Conservation (phyloP, 2,797 vertebrate species). For the Characodon lateralis region DNA sequence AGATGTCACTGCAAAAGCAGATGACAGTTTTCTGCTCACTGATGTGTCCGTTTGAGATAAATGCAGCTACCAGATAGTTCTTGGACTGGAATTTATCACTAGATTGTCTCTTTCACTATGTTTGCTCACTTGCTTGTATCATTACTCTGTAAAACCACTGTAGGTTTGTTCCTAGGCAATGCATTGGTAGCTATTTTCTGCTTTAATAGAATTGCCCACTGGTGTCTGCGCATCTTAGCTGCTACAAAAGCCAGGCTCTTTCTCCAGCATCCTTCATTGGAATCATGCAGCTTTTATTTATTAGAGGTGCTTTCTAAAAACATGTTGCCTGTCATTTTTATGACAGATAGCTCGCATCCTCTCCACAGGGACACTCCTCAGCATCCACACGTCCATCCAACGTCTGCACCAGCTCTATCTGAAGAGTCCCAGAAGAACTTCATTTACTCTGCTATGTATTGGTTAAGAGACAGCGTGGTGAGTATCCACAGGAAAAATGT, state of each 20-base stretch:
- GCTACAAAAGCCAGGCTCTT: slow-evolving; percentile 1
- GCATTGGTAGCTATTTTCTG: slow-evolving; percentile 15
- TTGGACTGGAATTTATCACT: slow-evolving; percentile 12
- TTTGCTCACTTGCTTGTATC: slow-evolving; percentile 1
- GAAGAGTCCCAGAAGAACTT: slow-evolving; percentile 26
- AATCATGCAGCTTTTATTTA: slow-evolving; percentile 15
- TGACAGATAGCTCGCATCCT: slow-evolving; percentile 19
- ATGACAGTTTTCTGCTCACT: slow-evolving; percentile 14
- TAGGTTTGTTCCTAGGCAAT: slow-evolving; percentile 7
- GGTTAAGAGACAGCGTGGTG: not conserved
- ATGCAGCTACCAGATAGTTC: slow-evolving; percentile 16
- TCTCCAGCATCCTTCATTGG: not conserved
- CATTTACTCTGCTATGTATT: slow-evolving; percentile 19
- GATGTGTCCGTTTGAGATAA: slow-evolving; percentile 21
- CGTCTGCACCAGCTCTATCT: slow-evolving; percentile 31
- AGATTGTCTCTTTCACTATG: slow-evolving; percentile 11
- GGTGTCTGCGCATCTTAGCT: not conserved
- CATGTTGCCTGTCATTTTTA: slow-evolving; percentile 33
- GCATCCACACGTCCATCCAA: slow-evolving; percentile 40
- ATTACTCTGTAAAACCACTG: slow-evolving; percentile 1
- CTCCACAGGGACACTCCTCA: slow-evolving; percentile 28
- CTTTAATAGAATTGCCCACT: slow-evolving; percentile 3
- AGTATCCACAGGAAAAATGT: slow-evolving; percentile 1
- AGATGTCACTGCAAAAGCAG: slow-evolving; percentile 15
- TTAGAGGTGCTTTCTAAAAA: slow-evolving; percentile 12